Base-by-base conservation (phyloP, 2,113 vertebrate species). In the Cinclus cinclus region DNA sequence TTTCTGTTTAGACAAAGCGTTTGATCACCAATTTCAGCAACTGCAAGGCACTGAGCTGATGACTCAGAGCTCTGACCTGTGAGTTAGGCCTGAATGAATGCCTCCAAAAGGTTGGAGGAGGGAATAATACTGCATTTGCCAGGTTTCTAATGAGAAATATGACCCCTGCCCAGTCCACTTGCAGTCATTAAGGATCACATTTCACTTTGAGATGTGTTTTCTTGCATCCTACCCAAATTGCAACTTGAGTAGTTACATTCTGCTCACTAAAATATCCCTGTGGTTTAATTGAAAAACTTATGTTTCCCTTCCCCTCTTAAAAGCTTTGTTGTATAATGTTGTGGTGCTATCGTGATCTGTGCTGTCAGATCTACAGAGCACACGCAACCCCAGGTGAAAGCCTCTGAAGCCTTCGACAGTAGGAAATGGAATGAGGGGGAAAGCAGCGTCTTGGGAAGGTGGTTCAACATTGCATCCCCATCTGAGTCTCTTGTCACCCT, bases 71-170 rank as follows among this genome's bases (percentile, higher is more conserved):
- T 76, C 76, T 83, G 94, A 94, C 88, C 88, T 86, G 92, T 86
- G 90, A 68, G 33, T 73, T 1, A 2, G 41, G 89, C 65, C 83
- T 93, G 87, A 95, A 93, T 92, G 80, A 95, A 94, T 75, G 80
- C 77, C 30, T 95, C 88, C 90, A 64, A 70, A 86, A 89, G 90
- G 56, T 53, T 86, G 86, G 76, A 93, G 69, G 52, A 83, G 76
- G 87, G 76, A 91, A 74, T 50, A 71, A 64, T 53, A 52, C 52
- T 53, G 19, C 65, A 33, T 92, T 69, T 96, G 94, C 95, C 93
- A 96, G 65, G 79, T 89, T 96, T 92, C 93, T 96, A 69, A 95
- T 95, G 88, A 92, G 94, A 94, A 96, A 92, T 92, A 68, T 84
- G 87, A 96, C 90, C 80, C 76, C 23, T 96, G 88, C 60, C 41